Evolutionary conservation across 2,797 vertebrate species (phyloP).

Genomic region (Crax fasciolata): DNA sequence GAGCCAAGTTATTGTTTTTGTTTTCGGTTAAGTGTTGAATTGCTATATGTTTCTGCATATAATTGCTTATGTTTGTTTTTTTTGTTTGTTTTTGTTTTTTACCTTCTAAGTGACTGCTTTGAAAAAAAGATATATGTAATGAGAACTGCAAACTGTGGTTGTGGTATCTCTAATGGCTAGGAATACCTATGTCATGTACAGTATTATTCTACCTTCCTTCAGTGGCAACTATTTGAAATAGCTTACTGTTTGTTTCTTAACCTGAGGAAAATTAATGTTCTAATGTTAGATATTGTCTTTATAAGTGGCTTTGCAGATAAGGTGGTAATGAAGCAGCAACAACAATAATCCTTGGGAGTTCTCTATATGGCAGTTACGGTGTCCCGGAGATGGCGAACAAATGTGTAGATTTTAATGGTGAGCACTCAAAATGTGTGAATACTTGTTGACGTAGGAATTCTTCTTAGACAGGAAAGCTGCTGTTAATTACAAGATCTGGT

Average conservation of each 20-base stretch:
- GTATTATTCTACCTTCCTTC: neutral
- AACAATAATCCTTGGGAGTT: neutral
- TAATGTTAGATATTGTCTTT: neutral
- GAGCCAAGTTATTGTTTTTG: conserved; percentile 1
- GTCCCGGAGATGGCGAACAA: neutral
- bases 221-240: neutral
- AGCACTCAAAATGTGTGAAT: neutral
- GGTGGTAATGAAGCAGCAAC: neutral
- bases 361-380: neutral
- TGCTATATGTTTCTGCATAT: neutral
- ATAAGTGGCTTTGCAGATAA: neutral
- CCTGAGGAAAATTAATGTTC: neutral
- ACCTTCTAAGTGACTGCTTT: neutral
- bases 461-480: neutral
- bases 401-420: neutral
- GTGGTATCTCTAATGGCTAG: neutral
- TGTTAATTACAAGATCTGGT: neutral
- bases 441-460: neutral
- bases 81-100: no score
- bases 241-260: neutral
- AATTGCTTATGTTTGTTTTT: no score
- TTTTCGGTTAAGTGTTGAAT: neutral
- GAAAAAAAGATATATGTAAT: neutral
- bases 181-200: neutral
- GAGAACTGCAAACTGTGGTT: neutral